Base-by-base conservation (phyloP, 1,140 invertebrate species). In the Papilio polytes region DNA sequence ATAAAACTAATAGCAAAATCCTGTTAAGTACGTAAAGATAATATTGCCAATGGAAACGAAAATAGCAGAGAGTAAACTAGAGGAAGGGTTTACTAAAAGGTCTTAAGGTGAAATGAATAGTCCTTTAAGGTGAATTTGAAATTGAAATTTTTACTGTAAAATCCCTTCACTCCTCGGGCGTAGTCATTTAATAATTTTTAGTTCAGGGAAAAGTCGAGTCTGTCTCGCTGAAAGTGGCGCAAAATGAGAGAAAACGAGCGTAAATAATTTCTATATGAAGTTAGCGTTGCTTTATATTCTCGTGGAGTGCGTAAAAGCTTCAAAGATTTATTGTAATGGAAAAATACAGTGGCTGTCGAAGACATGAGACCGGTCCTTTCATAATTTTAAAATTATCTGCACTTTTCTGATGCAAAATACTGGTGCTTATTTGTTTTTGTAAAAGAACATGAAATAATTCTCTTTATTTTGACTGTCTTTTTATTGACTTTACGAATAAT, bases 21-120 rank as follows among this genome's bases (percentile, higher is more conserved):
- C 83, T 82, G 83, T 84, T 82, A 82, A 81, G 81, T 80, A 74
- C 31, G 81, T 66, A 80, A 74, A 80, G 83, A 84, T 84, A 84
- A 82, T 72, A 76, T 81, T 81, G 18, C 41, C 41, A 56, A 80
- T 44, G 59, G 26, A 48, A 81, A 73, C 20, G 78, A 76, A 80
- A 82, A 82, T 74, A 80, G 72, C n/a, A 46, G 46, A 80, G 51
- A 74, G 44, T 51, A 76, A 82, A 82, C n/a, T 51, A 46, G 51
- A 7, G 74, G 20, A n/a, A 74, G 44, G 36, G 73, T 76, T 76
- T 26, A 26, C 74, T 76, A 51, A 76, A 74, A 76, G 46, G 41
- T 76, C 53, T 76, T 53, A 22, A 76, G 41, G 74, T 51, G 73
- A 46, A 74, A 76, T 48, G 73, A 74, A 22, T 46, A 76, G 74